Evolutionary conservation across 2,113 vertebrate genomes (phyloP).

Genomic region (Ranitomeya imitator): DNA sequence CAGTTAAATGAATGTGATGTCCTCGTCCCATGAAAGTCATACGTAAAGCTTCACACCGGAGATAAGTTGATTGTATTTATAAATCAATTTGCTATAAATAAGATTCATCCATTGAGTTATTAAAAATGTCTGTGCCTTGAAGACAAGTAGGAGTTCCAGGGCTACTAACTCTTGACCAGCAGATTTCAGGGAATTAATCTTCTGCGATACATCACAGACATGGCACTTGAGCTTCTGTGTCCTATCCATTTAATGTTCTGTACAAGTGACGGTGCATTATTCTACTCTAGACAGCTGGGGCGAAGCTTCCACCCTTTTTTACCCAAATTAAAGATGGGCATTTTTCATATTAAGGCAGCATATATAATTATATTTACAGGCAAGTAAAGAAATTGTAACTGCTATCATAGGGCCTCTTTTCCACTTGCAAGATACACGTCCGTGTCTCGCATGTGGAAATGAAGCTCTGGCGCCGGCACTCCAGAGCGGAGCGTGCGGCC

Average conservation of each 20-base stretch:
- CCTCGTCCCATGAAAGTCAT: slow-evolving; percentile 54
- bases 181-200: background rate
- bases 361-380: too few relatives aligned
- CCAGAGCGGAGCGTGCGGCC: too few relatives aligned
- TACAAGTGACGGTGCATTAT: background rate
- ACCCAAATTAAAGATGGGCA: background rate
- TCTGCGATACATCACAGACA: background rate
- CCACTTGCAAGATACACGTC: too few relatives aligned
- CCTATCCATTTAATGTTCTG: background rate
- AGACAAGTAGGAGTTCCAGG: background rate
- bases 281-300: background rate
- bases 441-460: too few relatives aligned
- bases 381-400: background rate
- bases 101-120: too few relatives aligned
- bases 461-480: too few relatives aligned
- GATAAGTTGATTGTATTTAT: slow-evolving; percentile 30
- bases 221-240: slow-evolving; percentile 4
- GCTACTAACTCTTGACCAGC: background rate
- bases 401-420: too few relatives aligned
- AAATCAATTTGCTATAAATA: slow-evolving; percentile 49
- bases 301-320: background rate
- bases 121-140: background rate
- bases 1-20: slow-evolving; percentile 57
- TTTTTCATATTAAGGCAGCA: background rate
- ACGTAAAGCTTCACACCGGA: background rate